Evolutionary conservation across 2,888 invertebrate species (phyloP), one percentile per base, ranked within the genome.

Genomic region (Macrophya annulata): DNA sequence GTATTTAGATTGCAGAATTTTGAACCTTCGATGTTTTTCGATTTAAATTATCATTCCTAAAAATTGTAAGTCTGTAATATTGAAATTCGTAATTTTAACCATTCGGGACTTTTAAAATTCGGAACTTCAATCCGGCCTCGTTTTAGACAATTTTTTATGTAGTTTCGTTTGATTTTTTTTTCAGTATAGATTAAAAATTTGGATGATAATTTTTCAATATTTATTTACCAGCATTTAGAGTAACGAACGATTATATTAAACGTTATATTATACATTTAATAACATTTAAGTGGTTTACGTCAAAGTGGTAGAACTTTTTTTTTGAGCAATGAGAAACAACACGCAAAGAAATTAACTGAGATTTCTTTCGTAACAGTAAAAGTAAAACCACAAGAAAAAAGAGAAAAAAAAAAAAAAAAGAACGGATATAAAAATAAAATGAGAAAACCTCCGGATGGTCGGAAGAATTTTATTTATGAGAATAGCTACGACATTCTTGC

Each of bases 381-480:
- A 37, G 76, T n/a, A 37, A 55, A 45, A 45, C 45, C 21, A 45
- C 31, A 37, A 72, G 48, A 74, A 74, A 74, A 6, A 40, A 17
- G 12, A 9, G 45, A 45, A 74, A 21, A 21, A 5, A 45, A 72
- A 1, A 45, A 21, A 72, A 45, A 12, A 12, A 45, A 15, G 31
- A 71, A 40, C 3, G 37, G 17, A 37, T 71, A 40, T 71, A 9
- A 55, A 37, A 40, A 55, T 55, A 82, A 82, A 82, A 65, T 82
- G n/a, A 37, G 15, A 17, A 17, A 21, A 31, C 37, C 37, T 10
- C 48, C 48, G 2, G n/a, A 10, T 21, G 37, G 17, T 10, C 1
- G 65, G 40, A 81, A 62, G 81, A 45, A 81, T 81, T 59, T 81
- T 83, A 83, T 83, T 83, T 71, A 68, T 55, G 68, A 37, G 10